Conservation (phyloP, 2,888 invertebrate species). For the Listrodromus nycthemerus region DNA sequence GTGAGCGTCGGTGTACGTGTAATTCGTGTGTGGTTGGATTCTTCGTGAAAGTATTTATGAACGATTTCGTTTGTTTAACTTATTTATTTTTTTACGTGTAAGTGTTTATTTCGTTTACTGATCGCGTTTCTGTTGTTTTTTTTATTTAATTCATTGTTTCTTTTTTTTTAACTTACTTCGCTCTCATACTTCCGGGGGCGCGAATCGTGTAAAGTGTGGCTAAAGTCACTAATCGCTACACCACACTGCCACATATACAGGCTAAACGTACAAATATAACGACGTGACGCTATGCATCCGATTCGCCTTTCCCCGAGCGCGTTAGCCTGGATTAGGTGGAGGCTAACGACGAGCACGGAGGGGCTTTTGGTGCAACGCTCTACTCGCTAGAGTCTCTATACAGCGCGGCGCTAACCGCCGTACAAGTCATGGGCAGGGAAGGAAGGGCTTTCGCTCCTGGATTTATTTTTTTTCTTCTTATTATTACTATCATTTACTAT, state of each 20-base stretch:
- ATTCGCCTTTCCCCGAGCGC: constrained; percentile 45
- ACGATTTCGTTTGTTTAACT: constrained; percentile 36
- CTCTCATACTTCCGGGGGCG: constrained; percentile 38
- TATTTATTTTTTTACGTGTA: constrained; percentile 28
- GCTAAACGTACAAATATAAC: constrained; percentile 82
- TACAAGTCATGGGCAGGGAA: constrained; percentile 69
- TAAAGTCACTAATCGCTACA: constrained; percentile 79
- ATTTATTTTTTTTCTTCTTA: not conserved
- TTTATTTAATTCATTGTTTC: constrained; percentile 9
- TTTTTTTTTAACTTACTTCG: constrained; percentile 44
- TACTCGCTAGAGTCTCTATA: constrained; percentile 82
- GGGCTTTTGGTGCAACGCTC: constrained; percentile 68
- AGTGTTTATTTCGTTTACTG: constrained; percentile 42
- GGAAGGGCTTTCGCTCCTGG: constrained; percentile 4
- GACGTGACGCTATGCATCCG: constrained; percentile 76
- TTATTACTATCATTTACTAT: constrained; percentile 5
- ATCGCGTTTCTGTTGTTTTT: constrained; percentile 37
- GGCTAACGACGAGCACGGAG: not conserved
- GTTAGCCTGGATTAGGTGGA: constrained; percentile 68
- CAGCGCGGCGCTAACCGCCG: constrained; percentile 81
- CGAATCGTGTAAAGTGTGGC: constrained; percentile 54
- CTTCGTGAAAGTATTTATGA: constrained; percentile 26
- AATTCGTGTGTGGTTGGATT: constrained; percentile 48
- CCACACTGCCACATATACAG: constrained; percentile 81
- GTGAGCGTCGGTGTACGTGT: constrained; percentile 67